Base-by-base conservation (phyloP, 1,140 invertebrate genomes). In the Drosophila ironensis region DNA sequence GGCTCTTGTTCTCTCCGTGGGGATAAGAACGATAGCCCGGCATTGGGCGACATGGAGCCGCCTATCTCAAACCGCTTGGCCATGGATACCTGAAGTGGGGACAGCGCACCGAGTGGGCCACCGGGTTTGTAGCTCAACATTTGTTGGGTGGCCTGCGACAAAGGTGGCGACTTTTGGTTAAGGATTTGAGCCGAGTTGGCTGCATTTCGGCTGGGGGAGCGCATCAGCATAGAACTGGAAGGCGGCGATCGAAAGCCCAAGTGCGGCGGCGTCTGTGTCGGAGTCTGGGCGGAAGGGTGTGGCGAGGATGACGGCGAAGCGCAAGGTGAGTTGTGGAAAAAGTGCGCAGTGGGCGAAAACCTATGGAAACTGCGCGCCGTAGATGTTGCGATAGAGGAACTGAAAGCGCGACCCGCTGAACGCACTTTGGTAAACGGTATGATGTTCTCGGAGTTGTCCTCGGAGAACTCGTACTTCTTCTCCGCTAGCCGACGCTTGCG, bases 401-500 rank as follows among this genome's bases (percentile, higher is more conserved):
- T 77, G 16, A 84, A 84, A 0, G 80, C 64, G 19, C 81, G 72
- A 14, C 67, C 80, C 9, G 81, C 77, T 6, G 63, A 67, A 2
- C 88, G 76, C 87, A 89, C 76, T 46, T 89, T 89, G 2, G 88
- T 94, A 86, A 95, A 96, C 33, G 95, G 95, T 68, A 96, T 93
- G 54, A 96, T 96, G 89, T 96, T 96, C 87, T 96, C 95, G 4
- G 94, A 94, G 84, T 96, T 96, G 72, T 96, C 95, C 52, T 96
- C 96, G 2, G 94, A 95, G 73, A 97, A 96, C 86, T 97, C 96
- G 82, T 98, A 98, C 82, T 97, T 97, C 88, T 97, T 97, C 77
- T 98, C 96, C 0, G 96, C 96, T 22, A 97, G 89, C 2, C 95
- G 92, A 41, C 96, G 92, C 82, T 96, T 96, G 3, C 95, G 92